These are phyloP conservation scores for Andrena flavipes DNA, from an alignment of 2,888 invertebrate genomes.

Conservation along the genomic window DNA sequence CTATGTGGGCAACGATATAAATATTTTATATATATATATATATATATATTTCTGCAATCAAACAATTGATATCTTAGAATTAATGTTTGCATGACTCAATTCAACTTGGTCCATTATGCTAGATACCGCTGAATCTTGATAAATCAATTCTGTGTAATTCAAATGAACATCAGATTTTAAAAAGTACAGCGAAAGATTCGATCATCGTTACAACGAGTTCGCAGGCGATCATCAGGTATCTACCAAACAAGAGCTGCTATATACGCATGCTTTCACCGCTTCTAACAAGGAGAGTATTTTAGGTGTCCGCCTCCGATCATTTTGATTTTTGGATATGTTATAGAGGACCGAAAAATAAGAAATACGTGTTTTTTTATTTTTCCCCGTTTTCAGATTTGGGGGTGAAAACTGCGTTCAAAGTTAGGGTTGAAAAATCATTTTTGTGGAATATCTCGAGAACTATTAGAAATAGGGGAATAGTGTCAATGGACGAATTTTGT, in stretches of 20 bases:
- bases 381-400: too few species aligned
- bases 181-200: slow-evolving; percentile 36
- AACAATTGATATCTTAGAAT: slow-evolving; percentile 2
- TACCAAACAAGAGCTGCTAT: slow-evolving; percentile 59
- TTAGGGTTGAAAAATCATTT: too few species aligned
- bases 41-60: not conserved
- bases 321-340: too few species aligned
- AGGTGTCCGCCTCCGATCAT: too few species aligned
- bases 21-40: not conserved
- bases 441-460: too few species aligned
- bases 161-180: slow-evolving; percentile 35
- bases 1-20: not conserved
- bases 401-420: too few species aligned
- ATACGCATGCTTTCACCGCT: slow-evolving; percentile 64
- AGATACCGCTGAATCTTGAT: not conserved
- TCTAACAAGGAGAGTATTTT: too few species aligned
- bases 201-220: slow-evolving; percentile 21
- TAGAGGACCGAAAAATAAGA: too few species aligned
- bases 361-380: too few species aligned
- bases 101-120: not conserved
- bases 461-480: too few species aligned
- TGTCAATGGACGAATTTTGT: too few species aligned
- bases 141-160: slow-evolving; percentile 7
- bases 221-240: slow-evolving; percentile 18
- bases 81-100: not conserved